phyloP scores from a whole-genome alignment of 2,113 vertebrate genomes.

The Myotis lucifugus region DNA sequence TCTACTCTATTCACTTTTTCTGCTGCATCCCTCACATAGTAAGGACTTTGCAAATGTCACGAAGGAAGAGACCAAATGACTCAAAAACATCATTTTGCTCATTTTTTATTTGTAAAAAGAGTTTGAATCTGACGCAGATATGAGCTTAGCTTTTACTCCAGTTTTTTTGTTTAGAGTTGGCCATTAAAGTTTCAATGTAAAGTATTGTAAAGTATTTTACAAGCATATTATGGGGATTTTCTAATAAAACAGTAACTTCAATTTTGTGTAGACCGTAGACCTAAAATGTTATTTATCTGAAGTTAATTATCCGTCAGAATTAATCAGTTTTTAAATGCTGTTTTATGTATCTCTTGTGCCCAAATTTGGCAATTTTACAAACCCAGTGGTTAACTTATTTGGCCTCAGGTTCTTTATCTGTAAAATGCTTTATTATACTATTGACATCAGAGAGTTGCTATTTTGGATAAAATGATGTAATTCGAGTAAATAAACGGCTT shows the following conservation, averaged over 20 bases:
- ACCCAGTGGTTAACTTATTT: neutral
- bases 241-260: neutral
- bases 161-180: neutral
- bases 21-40: neutral
- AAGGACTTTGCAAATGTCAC: neutral
- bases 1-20: neutral
- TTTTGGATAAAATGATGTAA: neutral
- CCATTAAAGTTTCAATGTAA: neutral
- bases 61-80: neutral
- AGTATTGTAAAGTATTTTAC: neutral
- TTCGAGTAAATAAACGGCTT: neutral
- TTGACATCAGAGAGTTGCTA: neutral
- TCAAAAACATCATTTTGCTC: neutral
- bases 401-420: neutral
- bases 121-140: neutral
- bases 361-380: neutral
- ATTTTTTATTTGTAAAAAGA: conserved; percentile 23
- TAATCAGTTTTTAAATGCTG: neutral
- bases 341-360: neutral
- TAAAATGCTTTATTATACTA: neutral
- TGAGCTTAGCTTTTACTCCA: neutral
- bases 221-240: neutral
- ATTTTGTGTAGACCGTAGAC: neutral
- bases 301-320: neutral
- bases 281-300: neutral